A percentile compares a stretch with the other conserved stretches of the same genome.
These are phyloP conservation scores for Conus canariensis DNA, from an alignment of 2,888 invertebrate species.

Conservation along the genomic window DNA sequence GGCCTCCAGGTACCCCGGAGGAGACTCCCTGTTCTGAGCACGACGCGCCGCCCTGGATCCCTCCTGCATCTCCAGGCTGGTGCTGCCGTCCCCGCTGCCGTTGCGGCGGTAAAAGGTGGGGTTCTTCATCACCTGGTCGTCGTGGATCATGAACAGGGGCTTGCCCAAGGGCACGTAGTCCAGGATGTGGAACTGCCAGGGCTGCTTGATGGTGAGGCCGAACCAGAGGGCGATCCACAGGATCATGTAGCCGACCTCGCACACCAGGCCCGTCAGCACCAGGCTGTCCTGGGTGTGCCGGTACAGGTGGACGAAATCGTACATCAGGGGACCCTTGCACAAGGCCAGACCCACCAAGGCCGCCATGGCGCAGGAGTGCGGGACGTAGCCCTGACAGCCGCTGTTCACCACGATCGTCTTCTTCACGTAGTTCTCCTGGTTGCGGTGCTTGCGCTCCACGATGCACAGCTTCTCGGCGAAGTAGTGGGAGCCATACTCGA, in stretches of 20 bases:
- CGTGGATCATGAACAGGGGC: constrained; percentile 59
- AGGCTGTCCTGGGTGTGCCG: constrained; percentile 67
- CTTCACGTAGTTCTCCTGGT: constrained; percentile 63
- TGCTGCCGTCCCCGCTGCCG: constrained; percentile 49
- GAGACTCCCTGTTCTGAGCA: constrained; percentile 59
- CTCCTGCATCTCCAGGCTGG: constrained; percentile 45
- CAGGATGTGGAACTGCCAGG: constrained; percentile 86
- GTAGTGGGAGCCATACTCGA: constrained; percentile 75
- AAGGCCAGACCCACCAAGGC: constrained; percentile 88
- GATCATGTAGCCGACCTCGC: constrained; percentile 84
- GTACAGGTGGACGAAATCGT: constrained; percentile 87
- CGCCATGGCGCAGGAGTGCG: constrained; percentile 90
- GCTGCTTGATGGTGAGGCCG: constrained; percentile 87
- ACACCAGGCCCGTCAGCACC: constrained; percentile 67
- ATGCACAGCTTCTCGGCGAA: constrained; percentile 72
- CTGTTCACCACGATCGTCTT: constrained; percentile 63
- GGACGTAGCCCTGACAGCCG: constrained; percentile 85
- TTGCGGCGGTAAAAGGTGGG: constrained; percentile 51
- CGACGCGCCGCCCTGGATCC: constrained; percentile 55
- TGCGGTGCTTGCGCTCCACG: constrained; percentile 65
- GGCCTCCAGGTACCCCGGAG: constrained; percentile 50
- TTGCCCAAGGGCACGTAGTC: constrained; percentile 70
- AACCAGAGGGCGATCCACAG: constrained; percentile 93
- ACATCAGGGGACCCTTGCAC: constrained; percentile 90
- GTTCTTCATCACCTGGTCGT: constrained; percentile 50